phyloP scores from a whole-genome alignment of 2,797 vertebrate species.

The Oreochromis mossambicus region DNA sequence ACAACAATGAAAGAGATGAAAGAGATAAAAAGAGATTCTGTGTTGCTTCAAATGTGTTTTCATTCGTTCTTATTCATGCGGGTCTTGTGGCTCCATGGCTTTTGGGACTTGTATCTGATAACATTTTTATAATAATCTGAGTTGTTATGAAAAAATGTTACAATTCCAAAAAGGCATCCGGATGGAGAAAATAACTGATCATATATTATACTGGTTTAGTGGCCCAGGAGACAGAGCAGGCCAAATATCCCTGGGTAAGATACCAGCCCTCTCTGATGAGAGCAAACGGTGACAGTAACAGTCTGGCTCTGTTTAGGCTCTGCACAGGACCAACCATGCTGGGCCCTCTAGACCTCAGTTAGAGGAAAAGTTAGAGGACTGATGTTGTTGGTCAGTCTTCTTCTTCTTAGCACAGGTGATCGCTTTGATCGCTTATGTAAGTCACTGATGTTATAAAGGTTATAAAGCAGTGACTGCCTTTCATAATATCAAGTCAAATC shows the following conservation, averaged over 20 bases:
- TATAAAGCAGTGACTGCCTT: neutral
- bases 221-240: neutral
- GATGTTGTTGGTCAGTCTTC: neutral
- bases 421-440: neutral
- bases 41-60: neutral
- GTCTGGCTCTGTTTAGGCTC: neutral
- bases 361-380: neutral
- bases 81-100: neutral
- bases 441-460: neutral
- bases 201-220: neutral
- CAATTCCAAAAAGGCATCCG: neutral
- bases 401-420: neutral
- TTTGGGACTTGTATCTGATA: neutral
- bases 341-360: neutral
- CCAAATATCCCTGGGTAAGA: neutral
- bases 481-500: neutral
- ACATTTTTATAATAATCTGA: neutral
- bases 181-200: neutral
- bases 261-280: neutral
- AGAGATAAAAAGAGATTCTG: neutral
- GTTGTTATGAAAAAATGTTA: neutral
- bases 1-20: too few species aligned
- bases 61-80: neutral
- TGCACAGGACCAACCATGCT: neutral
- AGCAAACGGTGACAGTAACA: neutral